Conservation (phyloP, 2,797 vertebrate species). For the Potorous gilbertii region DNA sequence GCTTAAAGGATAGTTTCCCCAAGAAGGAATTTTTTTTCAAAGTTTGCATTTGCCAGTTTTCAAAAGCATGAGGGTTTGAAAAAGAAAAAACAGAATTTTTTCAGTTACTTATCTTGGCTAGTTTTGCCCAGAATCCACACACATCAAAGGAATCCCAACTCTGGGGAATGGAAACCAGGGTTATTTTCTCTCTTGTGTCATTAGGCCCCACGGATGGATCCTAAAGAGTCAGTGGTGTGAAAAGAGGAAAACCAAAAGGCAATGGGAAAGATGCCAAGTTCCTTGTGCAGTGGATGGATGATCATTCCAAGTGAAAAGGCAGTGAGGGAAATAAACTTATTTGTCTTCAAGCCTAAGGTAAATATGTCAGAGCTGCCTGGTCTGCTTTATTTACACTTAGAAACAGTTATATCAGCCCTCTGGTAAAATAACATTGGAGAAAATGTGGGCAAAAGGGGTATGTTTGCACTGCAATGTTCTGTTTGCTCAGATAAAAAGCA, state of each 20-base stretch:
- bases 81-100: neutral
- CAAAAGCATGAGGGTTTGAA: neutral
- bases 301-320: neutral
- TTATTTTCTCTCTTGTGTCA: neutral
- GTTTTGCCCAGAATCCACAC: neutral
- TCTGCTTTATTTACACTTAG: neutral
- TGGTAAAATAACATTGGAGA: neutral
- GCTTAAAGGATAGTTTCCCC: slow-evolving; percentile 8
- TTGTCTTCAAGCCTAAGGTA: neutral
- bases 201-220: neutral
- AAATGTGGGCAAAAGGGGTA: neutral
- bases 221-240: neutral
- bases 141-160: neutral
- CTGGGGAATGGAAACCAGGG: neutral
- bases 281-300: neutral
- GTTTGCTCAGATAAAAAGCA: neutral
- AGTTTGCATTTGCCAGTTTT: neutral
- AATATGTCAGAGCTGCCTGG: neutral
- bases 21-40: slow-evolving; percentile 1
- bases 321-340: neutral
- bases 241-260: slow-evolving; percentile 16
- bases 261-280: neutral
- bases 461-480: neutral
- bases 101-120: neutral
- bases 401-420: neutral